phyloP scores from a whole-genome alignment of 2,797 vertebrate genomes.

The Muscicapa comitata region DNA sequence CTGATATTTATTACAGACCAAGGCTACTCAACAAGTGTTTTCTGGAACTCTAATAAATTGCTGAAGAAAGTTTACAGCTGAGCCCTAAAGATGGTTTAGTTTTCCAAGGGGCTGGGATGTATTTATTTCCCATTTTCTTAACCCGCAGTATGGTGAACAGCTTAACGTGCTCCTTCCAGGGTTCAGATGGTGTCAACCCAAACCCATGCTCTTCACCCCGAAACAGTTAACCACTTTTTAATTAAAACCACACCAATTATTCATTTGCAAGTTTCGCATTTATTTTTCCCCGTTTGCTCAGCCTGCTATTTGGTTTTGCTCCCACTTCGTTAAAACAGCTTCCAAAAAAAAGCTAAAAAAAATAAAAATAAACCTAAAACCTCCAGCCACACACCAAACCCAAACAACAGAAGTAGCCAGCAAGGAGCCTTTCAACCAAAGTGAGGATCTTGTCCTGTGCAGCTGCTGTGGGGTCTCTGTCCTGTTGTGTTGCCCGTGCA shows the following conservation, averaged over 20 bases:
- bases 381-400: neutral
- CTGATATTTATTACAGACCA: constrained; percentile 59
- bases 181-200: constrained; percentile 60
- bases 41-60: constrained; percentile 62
- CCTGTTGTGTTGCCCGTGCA: accelerated
- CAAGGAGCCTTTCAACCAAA: constrained; percentile 22
- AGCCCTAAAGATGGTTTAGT: constrained; percentile 52
- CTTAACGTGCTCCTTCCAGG: constrained; percentile 35
- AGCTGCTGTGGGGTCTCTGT: neutral
- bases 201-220: constrained; percentile 51
- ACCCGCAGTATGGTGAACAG: constrained; percentile 43
- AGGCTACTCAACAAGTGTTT: constrained; percentile 32
- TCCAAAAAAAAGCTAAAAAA: neutral
- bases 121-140: constrained; percentile 68
- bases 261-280: constrained; percentile 60
- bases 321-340: constrained; percentile 55
- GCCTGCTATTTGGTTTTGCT: constrained; percentile 59
- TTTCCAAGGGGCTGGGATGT: constrained; percentile 62
- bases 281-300: constrained; percentile 60
- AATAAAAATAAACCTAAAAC: neutral
- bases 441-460: neutral
- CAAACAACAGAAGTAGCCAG: constrained; percentile 28
- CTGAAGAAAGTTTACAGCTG: constrained; percentile 59
- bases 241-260: constrained; percentile 70
- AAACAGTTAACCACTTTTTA: constrained; percentile 53